Base-by-base conservation (phyloP, 2,797 vertebrate species). In the Ceryle rudis region DNA sequence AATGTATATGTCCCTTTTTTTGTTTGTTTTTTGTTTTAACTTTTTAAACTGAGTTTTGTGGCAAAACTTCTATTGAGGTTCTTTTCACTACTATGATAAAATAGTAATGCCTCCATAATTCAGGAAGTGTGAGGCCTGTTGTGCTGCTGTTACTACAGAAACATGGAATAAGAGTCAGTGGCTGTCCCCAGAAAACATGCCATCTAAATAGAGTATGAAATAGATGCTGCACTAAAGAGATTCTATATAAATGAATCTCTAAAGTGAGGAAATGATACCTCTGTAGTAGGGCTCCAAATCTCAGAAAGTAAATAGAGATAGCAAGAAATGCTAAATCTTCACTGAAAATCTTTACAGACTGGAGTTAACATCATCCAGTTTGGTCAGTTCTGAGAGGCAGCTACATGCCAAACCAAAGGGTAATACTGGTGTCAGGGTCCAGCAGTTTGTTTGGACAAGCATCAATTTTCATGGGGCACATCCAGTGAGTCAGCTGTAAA, bases 301-400 rank as follows among this genome's bases (percentile, higher is more conserved):
- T 35, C 60, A 39, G 37, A 29, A 62, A 62, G 60, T 29, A 29
- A 37, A 39, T 23, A 17, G 33, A 37, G 23, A 18, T 4, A 44
- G 7, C 4, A 64, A 73, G 41, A 66, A n/a, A 14, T 6, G 39
- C 6, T 12, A 82, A 60, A 14, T 5, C 6, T 65, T 57, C 28
- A 14, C 21, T 64, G 37, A 10, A 44, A 20, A 57, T 20, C 39
- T 39, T 31, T 6, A 6, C 29, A 20, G 14, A 10, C 26, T 0
- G 2, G 8, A 72, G 21, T 41, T 37, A 39, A 11, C 2, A 1
- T 49, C 3, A 5, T 23, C 17, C 75, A 33, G 2, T 6, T 41
- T 33, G 9, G 39, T 55, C 12, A 19, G 6, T 41, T 82, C 52
- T 88, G 49, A 79, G 64, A n/a, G 44, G 67, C 1, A 3, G 11